Percentiles rank a stretch among this genome's conserved stretches.
These are phyloP conservation scores for Oscarella lobularis DNA, from an alignment of 37 sponge, comb jelly and placozoan genomes.

Conservation along the genomic window DNA sequence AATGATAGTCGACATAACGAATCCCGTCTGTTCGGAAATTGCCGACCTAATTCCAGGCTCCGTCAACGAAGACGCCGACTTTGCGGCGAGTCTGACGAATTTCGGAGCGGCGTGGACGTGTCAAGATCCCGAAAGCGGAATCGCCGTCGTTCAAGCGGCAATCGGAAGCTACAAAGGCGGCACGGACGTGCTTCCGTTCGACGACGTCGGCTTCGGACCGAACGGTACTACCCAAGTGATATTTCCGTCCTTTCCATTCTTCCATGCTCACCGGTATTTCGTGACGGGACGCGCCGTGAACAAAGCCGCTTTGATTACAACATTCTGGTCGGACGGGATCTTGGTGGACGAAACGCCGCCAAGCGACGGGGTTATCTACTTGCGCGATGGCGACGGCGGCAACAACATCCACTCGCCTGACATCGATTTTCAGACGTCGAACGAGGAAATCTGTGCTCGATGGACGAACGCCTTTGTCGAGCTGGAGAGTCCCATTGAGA, in stretches of 20 bases:
- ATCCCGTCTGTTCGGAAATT: background rate
- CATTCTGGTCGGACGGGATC: background rate
- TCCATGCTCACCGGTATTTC: background rate
- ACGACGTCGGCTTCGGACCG: background rate
- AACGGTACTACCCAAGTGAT: background rate
- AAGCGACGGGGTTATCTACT: background rate
- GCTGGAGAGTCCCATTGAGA: background rate
- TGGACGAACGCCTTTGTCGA: background rate
- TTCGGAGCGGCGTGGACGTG: background rate
- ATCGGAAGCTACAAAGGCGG: background rate
- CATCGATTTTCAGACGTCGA: background rate
- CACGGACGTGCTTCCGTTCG: background rate
- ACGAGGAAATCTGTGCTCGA: background rate
- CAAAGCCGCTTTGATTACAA: background rate
- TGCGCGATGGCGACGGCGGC: background rate
- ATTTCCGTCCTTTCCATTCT: background rate
- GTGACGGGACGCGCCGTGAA: background rate
- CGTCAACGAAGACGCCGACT: background rate
- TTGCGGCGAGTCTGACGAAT: background rate
- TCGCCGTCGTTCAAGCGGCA: background rate
- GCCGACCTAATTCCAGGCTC: background rate
- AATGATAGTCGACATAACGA: background rate
- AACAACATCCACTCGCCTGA: background rate
- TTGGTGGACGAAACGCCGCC: slow-evolving; percentile 1
- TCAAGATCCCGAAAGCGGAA: background rate